phyloP scores from a whole-genome alignment of 2,888 invertebrate species.

The Dicranocentrus wangi region DNA sequence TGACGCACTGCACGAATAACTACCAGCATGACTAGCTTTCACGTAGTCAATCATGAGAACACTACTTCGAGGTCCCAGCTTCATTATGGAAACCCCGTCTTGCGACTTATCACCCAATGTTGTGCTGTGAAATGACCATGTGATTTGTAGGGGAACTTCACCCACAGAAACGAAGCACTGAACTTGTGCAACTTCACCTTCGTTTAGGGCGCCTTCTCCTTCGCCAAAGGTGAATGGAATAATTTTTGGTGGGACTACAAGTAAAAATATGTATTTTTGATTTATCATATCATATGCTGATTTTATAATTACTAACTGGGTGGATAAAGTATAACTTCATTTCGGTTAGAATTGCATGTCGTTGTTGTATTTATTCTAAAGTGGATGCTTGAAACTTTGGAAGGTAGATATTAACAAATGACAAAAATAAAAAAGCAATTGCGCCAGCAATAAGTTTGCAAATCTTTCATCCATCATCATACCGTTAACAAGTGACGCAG shows the following conservation, averaged over 20 bases:
- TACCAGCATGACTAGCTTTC: conserved; percentile 73
- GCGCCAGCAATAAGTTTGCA: too few species aligned
- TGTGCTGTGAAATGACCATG: conserved; percentile 68
- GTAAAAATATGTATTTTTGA: too few species aligned
- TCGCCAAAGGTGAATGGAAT: conserved; percentile 81
- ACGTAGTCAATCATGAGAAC: conserved; percentile 74
- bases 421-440: too few species aligned
- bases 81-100: conserved; percentile 72
- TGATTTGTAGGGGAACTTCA: conserved; percentile 74
- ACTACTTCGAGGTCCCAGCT: conserved; percentile 73
- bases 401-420: too few species aligned
- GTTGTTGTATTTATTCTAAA: too few species aligned
- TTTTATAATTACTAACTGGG: too few species aligned
- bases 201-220: conserved; percentile 47
- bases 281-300: too few species aligned
- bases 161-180: conserved; percentile 74
- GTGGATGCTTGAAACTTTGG: background rate
- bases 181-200: conserved; percentile 74
- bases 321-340: too few species aligned
- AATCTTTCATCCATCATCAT: too few species aligned
- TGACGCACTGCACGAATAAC: conserved; percentile 74
- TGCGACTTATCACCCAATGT: conserved; percentile 55
- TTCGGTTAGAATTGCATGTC: too few species aligned
- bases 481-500: too few species aligned
- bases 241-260: conserved; percentile 71